Percentiles rank a stretch among this genome's conserved stretches.
Evolutionary conservation across 2,113 vertebrate genomes (phyloP).

Genomic region (Australoheros scitulus): DNA sequence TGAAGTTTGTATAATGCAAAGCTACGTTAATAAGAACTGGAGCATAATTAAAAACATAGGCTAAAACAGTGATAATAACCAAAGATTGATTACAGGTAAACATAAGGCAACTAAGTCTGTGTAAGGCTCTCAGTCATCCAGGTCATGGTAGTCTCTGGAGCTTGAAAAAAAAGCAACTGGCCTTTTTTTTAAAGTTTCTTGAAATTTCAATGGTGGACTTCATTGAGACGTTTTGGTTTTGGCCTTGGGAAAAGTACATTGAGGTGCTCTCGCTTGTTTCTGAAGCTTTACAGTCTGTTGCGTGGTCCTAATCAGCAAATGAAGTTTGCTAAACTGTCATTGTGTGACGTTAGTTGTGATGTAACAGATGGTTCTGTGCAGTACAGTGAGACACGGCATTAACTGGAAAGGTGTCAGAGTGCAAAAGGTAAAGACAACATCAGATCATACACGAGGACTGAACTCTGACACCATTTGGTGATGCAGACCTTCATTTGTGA

Average conservation of each 20-base stretch:
- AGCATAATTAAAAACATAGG: background rate
- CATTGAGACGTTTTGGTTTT: background rate
- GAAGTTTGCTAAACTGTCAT: background rate
- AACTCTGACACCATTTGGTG: background rate
- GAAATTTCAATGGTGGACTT: background rate
- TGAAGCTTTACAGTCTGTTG: background rate
- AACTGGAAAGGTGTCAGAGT: background rate
- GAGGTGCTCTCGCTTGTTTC: background rate
- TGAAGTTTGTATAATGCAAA: background rate
- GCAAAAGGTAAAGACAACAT: background rate
- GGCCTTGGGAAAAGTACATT: too few relatives aligned
- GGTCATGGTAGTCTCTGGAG: too few relatives aligned
- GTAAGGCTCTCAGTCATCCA: too few relatives aligned
- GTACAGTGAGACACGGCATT: background rate
- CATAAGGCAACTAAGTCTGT: background rate
- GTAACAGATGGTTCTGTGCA: background rate
- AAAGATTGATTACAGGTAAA: too few relatives aligned
- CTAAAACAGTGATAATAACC: background rate
- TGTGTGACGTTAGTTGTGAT: background rate
- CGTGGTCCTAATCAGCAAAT: background rate
- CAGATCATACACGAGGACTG: accelerated
- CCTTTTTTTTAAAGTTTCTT: too few relatives aligned
- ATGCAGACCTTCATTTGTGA: background rate
- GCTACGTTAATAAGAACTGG: background rate
- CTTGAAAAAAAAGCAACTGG: too few relatives aligned